Base-by-base conservation (phyloP, 2,888 invertebrate genomes). In the Spodoptera exigua region DNA sequence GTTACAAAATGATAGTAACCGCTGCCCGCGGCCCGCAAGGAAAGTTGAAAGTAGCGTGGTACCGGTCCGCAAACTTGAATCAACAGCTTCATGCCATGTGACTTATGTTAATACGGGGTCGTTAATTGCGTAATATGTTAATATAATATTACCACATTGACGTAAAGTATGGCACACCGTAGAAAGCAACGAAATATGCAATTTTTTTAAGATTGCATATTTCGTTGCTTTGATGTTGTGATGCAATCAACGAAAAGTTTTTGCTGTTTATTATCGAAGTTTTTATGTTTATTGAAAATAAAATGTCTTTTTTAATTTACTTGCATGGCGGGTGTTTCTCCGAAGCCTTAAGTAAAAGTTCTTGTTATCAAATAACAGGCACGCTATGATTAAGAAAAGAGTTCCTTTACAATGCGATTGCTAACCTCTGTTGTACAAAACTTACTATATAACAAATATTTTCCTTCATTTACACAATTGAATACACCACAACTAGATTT, bases 11-110 rank as follows among this genome's bases (percentile, higher is more conserved):
- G 84, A 88, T 91, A 89, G 73, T 86, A 92, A 87, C 82, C 70
- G 78, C 80, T 43, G 49, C 41, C 70, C n/a, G n/a, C n/a, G 7
- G 27, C 27, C 5, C 72, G 76, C 55, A 16, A 90, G 83, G 89
- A 92, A 92, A 92, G 91, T 92, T 74, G 93, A 93, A 93, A 93
- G 92, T 86, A 82, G 65, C 61, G 51, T 77, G 89, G 53, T 71
- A 76, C 92, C 89, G 89, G 92, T 91, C 88, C 52, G 68, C 82
- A 82, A 84, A 82, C 86, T 87, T 81, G 81, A 79, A 76, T 67
- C 71, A 59, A 74, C 70, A 90, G 88, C 82, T 81, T 61, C 60
- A 40, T 87, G 65, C 72, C 54, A 61, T 69, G 63, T 77, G 75
- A 77, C 76, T 81, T 83, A 79, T 80, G 82, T 70, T 82, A 78